A percentile compares a stretch with the other conserved stretches of the same genome.
phyloP scores from a whole-genome alignment of 2,113 vertebrate species.

The Emydura subglobosa region DNA sequence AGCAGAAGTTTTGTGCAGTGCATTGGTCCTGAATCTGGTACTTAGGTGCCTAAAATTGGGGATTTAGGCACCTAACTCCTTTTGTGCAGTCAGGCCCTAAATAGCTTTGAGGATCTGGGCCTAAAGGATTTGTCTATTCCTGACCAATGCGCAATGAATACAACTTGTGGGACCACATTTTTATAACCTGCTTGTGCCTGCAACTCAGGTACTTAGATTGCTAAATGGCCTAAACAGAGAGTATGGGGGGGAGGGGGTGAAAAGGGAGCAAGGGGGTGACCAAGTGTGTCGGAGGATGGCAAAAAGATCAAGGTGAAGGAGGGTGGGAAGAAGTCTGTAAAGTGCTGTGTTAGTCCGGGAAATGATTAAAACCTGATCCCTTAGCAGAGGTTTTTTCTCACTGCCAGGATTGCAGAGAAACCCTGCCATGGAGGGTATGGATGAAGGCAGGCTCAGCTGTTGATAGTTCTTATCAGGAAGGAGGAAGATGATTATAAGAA shows the following conservation, averaged over 20 bases:
- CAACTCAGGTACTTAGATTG: background rate
- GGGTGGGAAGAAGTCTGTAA: background rate
- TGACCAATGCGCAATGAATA: fast-evolving
- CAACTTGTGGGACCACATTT: fast-evolving
- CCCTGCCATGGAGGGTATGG: background rate
- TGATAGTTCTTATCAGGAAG: fast-evolving
- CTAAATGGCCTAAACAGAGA: fast-evolving
- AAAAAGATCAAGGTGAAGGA: fast-evolving
- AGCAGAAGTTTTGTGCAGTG: background rate
- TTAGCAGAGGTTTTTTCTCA: background rate
- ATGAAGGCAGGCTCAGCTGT: slow-evolving; percentile 1
- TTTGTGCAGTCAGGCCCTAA: background rate
- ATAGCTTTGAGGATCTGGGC: background rate
- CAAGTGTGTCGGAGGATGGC: fast-evolving
- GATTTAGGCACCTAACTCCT: background rate
- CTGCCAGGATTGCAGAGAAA: fast-evolving
- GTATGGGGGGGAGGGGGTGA: too few species aligned
- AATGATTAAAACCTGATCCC: background rate
- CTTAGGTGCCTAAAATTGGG: background rate
- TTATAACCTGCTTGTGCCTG: background rate
- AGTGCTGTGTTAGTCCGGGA: fast-evolving
- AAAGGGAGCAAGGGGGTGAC: background rate
- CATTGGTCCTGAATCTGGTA: background rate
- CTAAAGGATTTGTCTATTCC: background rate
- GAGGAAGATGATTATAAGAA: background rate